Evolutionary conservation across 2,888 invertebrate genomes (phyloP), one percentile per base, ranked within the genome.

Genomic region (Caenorhabditis panamensis): DNA sequence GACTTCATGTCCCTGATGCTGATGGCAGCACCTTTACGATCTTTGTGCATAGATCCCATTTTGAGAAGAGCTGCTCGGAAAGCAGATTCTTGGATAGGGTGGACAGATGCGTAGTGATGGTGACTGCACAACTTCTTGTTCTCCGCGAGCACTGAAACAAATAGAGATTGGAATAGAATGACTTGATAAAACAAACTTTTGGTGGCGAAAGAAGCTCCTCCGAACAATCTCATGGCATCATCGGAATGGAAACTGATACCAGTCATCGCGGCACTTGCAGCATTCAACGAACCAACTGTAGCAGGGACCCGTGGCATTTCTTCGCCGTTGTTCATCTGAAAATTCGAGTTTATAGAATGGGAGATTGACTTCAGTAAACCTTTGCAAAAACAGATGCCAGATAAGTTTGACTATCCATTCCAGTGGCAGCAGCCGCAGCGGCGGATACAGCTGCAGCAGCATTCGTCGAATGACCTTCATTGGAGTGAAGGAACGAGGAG

Each of bases 371-470:
- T 18, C n/a, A 31, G 16, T 31, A 0, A 9, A 64, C 53, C 51
- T 67, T 67, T 2, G 67, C 67, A 53, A 79, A 79, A 18, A 79
- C 72, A 1, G 79, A 72, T 1, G 67, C 67, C 26, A 79, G 18
- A 37, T 79, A 79, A 11, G 72, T 58, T 24, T 72, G 72, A 36
- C 67, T 79, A 24, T 79, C 79, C 49, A 79, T 63, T 37, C 79
- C 82, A 82, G 85, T 83, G 56, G 85, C 84, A 49, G 84, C 83
- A 64, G 88, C 82, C 37, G 82, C 79, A 13, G 85, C 68, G 26
- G 86, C 59, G 31, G 76, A 63, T 73, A 79, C 76, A 71, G 88
- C 78, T 71, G 85, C 69, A 54, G 85, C 63, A 79, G 89, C 89
- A 84, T 69, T 71, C 49, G 63, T 59, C 6, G 58, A 31, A 16